Percentiles rank a stretch among this genome's conserved stretches.
phyloP scores from a whole-genome alignment of 1,140 invertebrate genomes.

The Periplaneta americana region DNA sequence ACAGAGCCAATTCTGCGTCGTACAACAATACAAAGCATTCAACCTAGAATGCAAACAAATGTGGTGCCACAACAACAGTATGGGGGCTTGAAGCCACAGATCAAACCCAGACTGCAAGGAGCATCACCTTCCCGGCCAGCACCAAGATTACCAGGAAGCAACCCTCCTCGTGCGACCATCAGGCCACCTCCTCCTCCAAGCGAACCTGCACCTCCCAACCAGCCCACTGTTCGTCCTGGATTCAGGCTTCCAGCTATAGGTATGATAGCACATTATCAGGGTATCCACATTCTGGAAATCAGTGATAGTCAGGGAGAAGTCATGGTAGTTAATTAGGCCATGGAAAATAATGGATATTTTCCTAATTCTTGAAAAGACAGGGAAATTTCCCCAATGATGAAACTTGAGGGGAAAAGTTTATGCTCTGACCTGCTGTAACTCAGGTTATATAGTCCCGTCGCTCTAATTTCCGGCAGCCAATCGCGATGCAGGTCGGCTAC shows the following conservation, averaged over 20 bases:
- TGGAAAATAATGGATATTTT: too few relatives aligned
- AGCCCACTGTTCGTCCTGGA: constrained; percentile 34
- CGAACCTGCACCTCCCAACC: constrained; percentile 45
- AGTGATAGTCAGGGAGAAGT: too few relatives aligned
- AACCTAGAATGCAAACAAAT: neutral
- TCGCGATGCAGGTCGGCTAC: too few relatives aligned
- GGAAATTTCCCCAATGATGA: too few relatives aligned
- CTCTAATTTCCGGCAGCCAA: too few relatives aligned
- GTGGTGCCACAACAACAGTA: neutral
- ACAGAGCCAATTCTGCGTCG: neutral
- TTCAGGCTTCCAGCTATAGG: constrained; percentile 28
- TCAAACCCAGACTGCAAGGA: neutral
- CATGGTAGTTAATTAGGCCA: too few relatives aligned
- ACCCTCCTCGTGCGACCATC: neutral
- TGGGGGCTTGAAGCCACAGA: neutral
- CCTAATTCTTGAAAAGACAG: too few relatives aligned
- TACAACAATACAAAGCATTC: neutral
- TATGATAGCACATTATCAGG: neutral
- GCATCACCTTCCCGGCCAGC: neutral
- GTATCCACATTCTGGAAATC: too few relatives aligned
- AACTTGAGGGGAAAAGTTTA: too few relatives aligned
- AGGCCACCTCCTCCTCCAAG: constrained; percentile 45
- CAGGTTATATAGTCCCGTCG: too few relatives aligned
- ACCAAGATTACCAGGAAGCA: neutral
- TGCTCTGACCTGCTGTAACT: too few relatives aligned